phyloP scores from a whole-genome alignment of 2,888 invertebrate species.

The Leucania comma region DNA sequence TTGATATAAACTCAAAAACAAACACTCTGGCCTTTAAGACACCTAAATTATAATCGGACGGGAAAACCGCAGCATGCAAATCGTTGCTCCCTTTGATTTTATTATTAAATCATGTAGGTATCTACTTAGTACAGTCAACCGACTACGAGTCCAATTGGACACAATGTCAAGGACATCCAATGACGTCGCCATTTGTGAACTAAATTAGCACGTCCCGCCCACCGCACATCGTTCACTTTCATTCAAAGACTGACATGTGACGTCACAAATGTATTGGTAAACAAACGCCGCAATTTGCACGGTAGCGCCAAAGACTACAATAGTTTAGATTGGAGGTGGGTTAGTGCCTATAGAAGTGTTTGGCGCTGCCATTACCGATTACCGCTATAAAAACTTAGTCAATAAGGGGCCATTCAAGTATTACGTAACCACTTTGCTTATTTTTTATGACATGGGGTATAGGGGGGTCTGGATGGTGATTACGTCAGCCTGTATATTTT shows the following conservation, averaged over 20 bases:
- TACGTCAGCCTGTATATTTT: too few relatives aligned
- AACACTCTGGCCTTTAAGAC: too few relatives aligned
- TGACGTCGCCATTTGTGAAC: slow-evolving; percentile 40
- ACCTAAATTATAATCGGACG: too few relatives aligned
- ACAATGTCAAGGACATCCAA: slow-evolving; percentile 66
- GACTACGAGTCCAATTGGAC: slow-evolving; percentile 17
- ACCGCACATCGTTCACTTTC: slow-evolving; percentile 58
- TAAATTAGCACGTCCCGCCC: slow-evolving; percentile 62
- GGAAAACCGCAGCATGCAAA: too few relatives aligned
- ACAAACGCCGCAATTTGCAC: slow-evolving; percentile 42
- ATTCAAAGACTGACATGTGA: slow-evolving; percentile 53
- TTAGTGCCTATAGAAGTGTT: slow-evolving; percentile 16
- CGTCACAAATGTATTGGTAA: slow-evolving; percentile 49
- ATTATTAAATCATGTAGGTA: slow-evolving; percentile 16
- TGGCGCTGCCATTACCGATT: not conserved
- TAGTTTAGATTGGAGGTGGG: too few relatives aligned
- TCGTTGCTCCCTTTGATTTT: slow-evolving; percentile 4
- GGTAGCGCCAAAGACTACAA: slow-evolving; percentile 15
- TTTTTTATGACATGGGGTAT: too few relatives aligned
- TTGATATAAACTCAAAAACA: too few relatives aligned
- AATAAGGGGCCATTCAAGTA: too few relatives aligned
- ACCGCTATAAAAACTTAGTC: too few relatives aligned
- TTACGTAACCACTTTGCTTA: too few relatives aligned
- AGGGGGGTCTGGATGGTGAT: too few relatives aligned
- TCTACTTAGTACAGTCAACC: slow-evolving; percentile 15